Percentiles rank a stretch among this genome's conserved stretches.
phyloP scores from a whole-genome alignment of 2,888 invertebrate genomes.

The Osedax fenrisi region DNA sequence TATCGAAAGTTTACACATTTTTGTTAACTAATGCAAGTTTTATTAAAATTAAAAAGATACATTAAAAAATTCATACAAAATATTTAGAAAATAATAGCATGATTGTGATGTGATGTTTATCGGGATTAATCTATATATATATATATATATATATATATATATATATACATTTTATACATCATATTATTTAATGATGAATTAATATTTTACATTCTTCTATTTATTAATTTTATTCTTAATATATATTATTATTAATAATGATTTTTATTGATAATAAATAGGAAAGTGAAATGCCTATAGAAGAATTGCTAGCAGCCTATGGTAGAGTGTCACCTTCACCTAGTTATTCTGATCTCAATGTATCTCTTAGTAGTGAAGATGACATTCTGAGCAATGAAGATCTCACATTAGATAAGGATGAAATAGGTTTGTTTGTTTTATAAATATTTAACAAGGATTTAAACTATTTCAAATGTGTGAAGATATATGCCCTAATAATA shows the following conservation, averaged over 20 bases:
- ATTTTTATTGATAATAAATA: conserved; percentile 41
- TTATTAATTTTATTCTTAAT: conserved; percentile 18
- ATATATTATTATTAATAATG: conserved; percentile 13
- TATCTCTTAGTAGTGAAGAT: conserved; percentile 49
- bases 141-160: neutral
- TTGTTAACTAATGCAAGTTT: no score
- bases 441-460: no score
- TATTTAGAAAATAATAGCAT: no score
- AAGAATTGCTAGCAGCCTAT: conserved; percentile 78
- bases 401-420: conserved; percentile 50
- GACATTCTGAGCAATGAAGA: conserved; percentile 51
- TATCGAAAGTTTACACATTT: no score
- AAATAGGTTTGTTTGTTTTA: conserved; percentile 38
- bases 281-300: conserved; percentile 91
- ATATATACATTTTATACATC: neutral
- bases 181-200: neutral
- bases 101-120: no score
- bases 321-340: conserved; percentile 50
- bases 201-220: neutral
- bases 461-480: no score
- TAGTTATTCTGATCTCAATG: conserved; percentile 32
- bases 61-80: no score
- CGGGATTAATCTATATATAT: neutral
- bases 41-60: no score
- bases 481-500: neutral